Evolutionary conservation across 2,888 invertebrate species (phyloP), one percentile per base, ranked within the genome.

Genomic region (Parasteatoda lunata): DNA sequence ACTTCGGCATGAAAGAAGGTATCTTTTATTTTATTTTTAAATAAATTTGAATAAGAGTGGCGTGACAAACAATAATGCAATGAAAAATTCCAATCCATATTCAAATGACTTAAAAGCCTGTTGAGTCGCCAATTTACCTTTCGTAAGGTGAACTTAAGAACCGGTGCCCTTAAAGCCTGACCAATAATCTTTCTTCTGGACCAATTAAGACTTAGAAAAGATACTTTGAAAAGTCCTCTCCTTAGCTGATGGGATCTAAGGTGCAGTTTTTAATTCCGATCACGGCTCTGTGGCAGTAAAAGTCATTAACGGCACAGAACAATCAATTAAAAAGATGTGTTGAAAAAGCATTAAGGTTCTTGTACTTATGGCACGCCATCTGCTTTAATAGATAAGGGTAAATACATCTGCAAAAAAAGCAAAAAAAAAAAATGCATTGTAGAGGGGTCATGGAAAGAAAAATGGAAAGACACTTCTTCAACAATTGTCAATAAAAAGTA

Each of bases 321-420:
- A 80, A 80, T 73, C 80, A 80, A 80, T 80, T 80, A 80, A 72
- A 64, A 73, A 73, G 64, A 80, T 80, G 80, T 80, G 73, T 72
- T 80, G 80, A 66, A 73, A 80, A 80, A 68, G 73, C 65, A 49
- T 66, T 80, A 73, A 80, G 52, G 51, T 52, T 73, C 72, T 59
- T 52, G 73, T 73, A 48, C 73, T 11, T 6, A 45, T 30, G 11
- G 59, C 52, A 66, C 66, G 71, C 83, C 83, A 84, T 77, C 83
- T 84, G 83, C 83, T 66, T 70, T 70, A 30, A 77, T 48, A 81
- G 81, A 81, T 75, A 81, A 73, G 80, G 65, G 66, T 70, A 48
- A 59, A 49, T 70, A 49, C 48, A 49, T 70, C 11, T 51, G 52
- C 51, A 52, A 64, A 45, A 68, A 47, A 11, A 68, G 49, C 66